A percentile compares a stretch with the other conserved stretches of the same genome.
These are phyloP conservation scores for Guaruba guarouba DNA, from an alignment of 2,113 vertebrate species.

Conservation along the genomic window DNA sequence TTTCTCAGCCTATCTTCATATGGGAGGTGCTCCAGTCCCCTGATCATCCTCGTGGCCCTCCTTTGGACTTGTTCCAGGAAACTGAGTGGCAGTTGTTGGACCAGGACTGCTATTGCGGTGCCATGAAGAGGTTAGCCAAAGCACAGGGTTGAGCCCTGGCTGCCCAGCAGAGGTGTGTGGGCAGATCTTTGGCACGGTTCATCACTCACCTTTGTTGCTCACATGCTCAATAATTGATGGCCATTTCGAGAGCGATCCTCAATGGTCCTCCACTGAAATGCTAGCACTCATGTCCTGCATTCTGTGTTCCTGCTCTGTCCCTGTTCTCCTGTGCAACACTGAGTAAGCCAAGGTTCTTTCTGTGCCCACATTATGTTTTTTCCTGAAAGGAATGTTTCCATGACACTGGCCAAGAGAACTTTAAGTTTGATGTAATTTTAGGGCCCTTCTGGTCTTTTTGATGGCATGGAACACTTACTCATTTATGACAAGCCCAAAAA, in stretches of 20 bases:
- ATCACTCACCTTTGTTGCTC: not conserved
- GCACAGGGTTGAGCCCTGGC: not conserved
- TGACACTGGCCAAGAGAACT: not conserved
- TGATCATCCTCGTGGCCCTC: no score
- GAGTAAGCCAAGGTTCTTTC: not conserved
- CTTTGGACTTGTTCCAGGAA: not conserved
- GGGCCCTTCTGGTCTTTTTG: not conserved
- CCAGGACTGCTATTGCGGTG: not conserved
- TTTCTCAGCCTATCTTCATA: no score
- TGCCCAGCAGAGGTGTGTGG: not conserved
- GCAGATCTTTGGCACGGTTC: not conserved
- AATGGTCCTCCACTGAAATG: not conserved
- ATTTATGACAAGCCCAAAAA: not conserved
- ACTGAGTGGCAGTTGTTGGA: not conserved
- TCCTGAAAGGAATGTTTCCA: not conserved
- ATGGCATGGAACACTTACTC: not conserved
- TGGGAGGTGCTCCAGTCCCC: no score
- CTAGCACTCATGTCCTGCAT: not conserved
- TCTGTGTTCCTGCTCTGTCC: not conserved
- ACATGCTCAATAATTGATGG: not conserved
- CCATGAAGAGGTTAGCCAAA: not conserved
- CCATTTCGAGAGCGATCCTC: not conserved
- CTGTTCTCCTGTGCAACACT: not conserved
- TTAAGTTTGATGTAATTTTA: not conserved
- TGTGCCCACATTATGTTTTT: not conserved